Conservation (phyloP, 2,888 invertebrate species). For the Leptinotarsa peninsularis region DNA sequence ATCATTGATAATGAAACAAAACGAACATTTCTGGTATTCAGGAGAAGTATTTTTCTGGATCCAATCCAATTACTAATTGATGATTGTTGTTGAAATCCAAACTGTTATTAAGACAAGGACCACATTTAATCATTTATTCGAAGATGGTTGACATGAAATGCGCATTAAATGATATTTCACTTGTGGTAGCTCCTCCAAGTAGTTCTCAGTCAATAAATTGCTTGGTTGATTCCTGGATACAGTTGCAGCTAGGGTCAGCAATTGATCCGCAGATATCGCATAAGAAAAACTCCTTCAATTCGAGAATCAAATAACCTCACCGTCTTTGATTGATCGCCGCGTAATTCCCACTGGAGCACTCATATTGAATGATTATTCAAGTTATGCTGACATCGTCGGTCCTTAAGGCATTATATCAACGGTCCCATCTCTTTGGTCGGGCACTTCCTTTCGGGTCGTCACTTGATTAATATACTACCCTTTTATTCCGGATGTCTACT, state of each 20-base stretch:
- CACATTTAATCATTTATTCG: too few species aligned
- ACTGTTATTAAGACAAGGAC: too few species aligned
- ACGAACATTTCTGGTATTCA: too few species aligned
- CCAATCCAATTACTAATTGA: too few species aligned
- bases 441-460: conserved; percentile 41
- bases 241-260: neutral
- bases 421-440: conserved; percentile 37
- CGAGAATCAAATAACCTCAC: neutral
- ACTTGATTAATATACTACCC: conserved; percentile 43
- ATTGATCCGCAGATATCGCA: neutral
- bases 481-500: conserved; percentile 38
- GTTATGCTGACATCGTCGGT: conserved; percentile 38
- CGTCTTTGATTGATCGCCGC: neutral
- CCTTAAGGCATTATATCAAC: conserved; percentile 36
- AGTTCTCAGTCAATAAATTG: too few species aligned
- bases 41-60: too few species aligned
- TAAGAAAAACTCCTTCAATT: conserved; percentile 1
- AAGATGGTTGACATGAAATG: too few species aligned
- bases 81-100: too few species aligned
- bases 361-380: conserved; percentile 36
- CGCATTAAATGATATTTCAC: too few species aligned
- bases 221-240: neutral
- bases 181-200: too few species aligned
- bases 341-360: conserved; percentile 19
- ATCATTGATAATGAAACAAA: too few species aligned